Conservation (phyloP, 2,888 invertebrate species). For the Pegoplata infirma region DNA sequence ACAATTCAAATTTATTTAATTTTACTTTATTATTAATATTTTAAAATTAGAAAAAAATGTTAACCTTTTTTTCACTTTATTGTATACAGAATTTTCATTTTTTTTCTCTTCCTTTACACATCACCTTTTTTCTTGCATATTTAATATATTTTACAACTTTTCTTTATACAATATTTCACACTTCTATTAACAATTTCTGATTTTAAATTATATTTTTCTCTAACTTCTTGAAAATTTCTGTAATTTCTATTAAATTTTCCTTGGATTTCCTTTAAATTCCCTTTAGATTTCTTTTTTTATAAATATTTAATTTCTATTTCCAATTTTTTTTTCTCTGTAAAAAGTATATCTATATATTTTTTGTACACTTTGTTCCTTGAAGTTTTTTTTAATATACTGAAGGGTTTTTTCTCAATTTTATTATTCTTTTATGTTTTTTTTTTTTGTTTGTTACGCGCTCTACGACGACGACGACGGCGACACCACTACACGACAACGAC, state of each 20-base stretch:
- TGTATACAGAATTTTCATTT: constrained; percentile 57
- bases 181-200: neutral
- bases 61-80: constrained; percentile 34
- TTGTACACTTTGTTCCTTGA: constrained; percentile 48
- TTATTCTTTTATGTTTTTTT: constrained; percentile 18
- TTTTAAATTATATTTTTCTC: no score
- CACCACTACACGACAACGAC: constrained; percentile 75
- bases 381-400: constrained; percentile 45
- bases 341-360: constrained; percentile 22
- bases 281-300: neutral
- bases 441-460: constrained; percentile 62
- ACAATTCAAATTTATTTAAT: neutral
- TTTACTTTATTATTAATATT: neutral
- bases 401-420: constrained; percentile 33
- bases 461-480: constrained; percentile 68
- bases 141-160: constrained; percentile 14
- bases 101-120: constrained; percentile 13
- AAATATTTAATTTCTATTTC: neutral
- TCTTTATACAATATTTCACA: constrained; percentile 5
- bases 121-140: constrained; percentile 3
- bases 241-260: neutral
- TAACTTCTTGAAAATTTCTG: no score
- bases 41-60: neutral
- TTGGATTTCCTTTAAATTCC: neutral
- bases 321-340: constrained; percentile 4